Evolutionary conservation across 2,888 invertebrate species (phyloP).

Genomic region (Netelia fuscicornis): DNA sequence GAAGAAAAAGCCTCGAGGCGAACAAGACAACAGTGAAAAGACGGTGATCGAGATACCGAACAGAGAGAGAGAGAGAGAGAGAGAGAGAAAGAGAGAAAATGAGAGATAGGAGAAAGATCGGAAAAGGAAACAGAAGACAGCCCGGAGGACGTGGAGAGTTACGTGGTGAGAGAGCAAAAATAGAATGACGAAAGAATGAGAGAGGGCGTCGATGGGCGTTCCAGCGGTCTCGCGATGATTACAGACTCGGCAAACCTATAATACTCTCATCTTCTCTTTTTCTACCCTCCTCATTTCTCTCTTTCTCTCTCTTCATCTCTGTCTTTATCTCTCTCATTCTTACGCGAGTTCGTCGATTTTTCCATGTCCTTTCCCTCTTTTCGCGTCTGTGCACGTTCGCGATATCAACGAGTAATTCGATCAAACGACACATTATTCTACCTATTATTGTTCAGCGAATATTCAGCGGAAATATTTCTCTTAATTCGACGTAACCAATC

Average conservation of each 20-base stretch:
- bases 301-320: not conserved
- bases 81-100: conserved; percentile 52
- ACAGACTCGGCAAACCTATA: conserved; percentile 83
- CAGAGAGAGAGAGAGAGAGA: conserved; percentile 59
- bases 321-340: conserved; percentile 8
- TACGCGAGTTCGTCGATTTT: conserved; percentile 24
- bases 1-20: conserved; percentile 60
- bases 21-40: conserved; percentile 65
- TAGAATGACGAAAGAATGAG: conserved; percentile 75
- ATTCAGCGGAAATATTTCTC: not conserved
- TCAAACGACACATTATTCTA: conserved; percentile 10
- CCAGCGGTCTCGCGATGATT: conserved; percentile 84
- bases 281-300: conserved; percentile 53
- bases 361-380: not conserved
- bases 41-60: conserved; percentile 64
- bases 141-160: conserved; percentile 70
- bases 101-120: conserved; percentile 59
- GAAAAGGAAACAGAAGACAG: conserved; percentile 66
- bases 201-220: conserved; percentile 84
- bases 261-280: conserved; percentile 82
- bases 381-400: not conserved
- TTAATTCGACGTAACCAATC: not conserved
- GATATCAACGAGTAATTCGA: not conserved
- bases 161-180: conserved; percentile 70
- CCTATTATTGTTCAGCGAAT: not conserved